Evolutionary conservation across 2,797 vertebrate species (phyloP).

Genomic region (Kryptopterus vitreolus): DNA sequence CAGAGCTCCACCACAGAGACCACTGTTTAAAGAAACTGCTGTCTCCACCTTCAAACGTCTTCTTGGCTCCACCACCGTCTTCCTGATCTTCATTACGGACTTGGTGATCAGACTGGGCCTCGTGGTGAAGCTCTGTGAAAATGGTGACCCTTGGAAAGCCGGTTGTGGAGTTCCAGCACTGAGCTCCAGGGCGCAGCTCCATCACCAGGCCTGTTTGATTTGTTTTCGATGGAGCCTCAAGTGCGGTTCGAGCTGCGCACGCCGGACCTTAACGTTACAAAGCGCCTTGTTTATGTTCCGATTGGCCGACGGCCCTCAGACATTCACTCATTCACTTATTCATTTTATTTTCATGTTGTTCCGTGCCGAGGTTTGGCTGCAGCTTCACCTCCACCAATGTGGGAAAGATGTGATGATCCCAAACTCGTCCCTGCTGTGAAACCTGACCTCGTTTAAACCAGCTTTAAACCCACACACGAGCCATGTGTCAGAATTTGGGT

Average conservation of each 20-base stretch:
- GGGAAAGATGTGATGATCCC: not conserved
- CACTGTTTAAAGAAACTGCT: too few species aligned
- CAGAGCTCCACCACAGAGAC: not conserved
- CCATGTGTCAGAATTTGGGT: not conserved
- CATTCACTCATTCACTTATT: not conserved
- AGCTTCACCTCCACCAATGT: not conserved
- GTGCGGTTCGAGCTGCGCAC: too few species aligned
- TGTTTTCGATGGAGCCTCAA: too few species aligned
- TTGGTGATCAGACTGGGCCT: not conserved
- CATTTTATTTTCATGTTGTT: not conserved
- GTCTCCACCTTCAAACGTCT: not conserved
- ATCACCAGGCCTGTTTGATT: too few species aligned
- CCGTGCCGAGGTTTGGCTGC: too few species aligned
- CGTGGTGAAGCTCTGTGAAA: not conserved
- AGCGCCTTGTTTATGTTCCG: too few species aligned
- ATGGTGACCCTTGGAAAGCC: too few species aligned
- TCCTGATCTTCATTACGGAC: too few species aligned
- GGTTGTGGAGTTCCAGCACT: too few species aligned
- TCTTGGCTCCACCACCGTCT: not conserved
- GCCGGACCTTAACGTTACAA: too few species aligned
- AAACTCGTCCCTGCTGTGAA: not conserved
- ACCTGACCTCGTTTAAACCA: not conserved
- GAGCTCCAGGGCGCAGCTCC: not conserved
- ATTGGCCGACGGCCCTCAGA: constrained; percentile 1
- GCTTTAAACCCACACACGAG: constrained; percentile 4